A percentile compares a stretch with the other conserved stretches of the same genome.
Conservation (phyloP, 1,140 invertebrate species). For the Formica exsecta region DNA sequence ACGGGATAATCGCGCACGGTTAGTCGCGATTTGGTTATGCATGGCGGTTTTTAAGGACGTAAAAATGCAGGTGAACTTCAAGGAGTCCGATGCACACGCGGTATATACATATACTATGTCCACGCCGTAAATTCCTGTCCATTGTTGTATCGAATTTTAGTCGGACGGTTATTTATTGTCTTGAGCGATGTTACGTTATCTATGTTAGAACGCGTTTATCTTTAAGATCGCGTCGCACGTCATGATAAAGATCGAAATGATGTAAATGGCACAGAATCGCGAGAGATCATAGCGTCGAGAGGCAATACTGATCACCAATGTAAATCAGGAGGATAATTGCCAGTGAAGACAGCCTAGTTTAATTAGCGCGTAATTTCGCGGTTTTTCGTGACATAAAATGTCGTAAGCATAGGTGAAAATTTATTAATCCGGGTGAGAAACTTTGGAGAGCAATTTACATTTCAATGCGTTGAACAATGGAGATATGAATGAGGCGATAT, state of each 20-base stretch:
- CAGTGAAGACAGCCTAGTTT: not conserved
- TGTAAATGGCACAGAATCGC: slow-evolving; percentile 15
- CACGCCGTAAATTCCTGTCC: slow-evolving; percentile 42
- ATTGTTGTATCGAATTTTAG: slow-evolving; percentile 4
- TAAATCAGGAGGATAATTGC: not conserved
- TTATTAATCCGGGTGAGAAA: not conserved
- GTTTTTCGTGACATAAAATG: not conserved
- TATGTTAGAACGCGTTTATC: slow-evolving; percentile 6
- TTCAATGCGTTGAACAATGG: not conserved
- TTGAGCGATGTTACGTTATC: not conserved
- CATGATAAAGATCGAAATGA: slow-evolving; percentile 26
- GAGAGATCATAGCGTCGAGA: slow-evolving; percentile 29
- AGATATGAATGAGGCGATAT: not conserved
- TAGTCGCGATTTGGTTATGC: slow-evolving; percentile 27
- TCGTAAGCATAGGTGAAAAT: not conserved
- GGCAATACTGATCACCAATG: not conserved
- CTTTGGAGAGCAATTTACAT: not conserved
- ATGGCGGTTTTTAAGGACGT: not conserved
- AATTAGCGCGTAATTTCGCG: not conserved
- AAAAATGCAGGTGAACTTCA: slow-evolving; percentile 22
- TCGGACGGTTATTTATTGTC: slow-evolving; percentile 42
- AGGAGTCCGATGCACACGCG: not conserved
- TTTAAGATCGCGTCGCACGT: slow-evolving; percentile 45
- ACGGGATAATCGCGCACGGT: not conserved
- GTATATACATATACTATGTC: too few relatives aligned